Percentiles rank a stretch among this genome's conserved stretches.
These are phyloP conservation scores for Poeciliopsis turrubarensis DNA, from an alignment of 2,113 vertebrate species.

Conservation along the genomic window DNA sequence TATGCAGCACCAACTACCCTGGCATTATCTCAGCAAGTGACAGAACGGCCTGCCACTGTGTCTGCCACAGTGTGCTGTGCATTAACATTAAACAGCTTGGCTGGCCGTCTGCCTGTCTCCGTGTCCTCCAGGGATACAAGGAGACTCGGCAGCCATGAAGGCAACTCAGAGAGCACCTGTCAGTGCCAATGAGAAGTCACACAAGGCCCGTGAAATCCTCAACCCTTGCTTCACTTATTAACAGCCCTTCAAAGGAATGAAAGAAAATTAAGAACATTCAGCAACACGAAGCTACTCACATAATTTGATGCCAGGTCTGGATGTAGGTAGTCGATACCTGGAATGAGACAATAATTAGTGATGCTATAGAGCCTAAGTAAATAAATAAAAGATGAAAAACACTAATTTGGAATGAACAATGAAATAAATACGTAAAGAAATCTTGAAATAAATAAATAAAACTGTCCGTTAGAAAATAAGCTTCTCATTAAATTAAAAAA, in stretches of 20 bases:
- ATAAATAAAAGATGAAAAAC: background rate
- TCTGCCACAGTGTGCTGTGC: slow-evolving; percentile 58
- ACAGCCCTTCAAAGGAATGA: slow-evolving; percentile 22
- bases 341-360: slow-evolving; percentile 55
- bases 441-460: too few relatives aligned
- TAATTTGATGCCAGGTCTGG: slow-evolving; percentile 95
- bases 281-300: slow-evolving; percentile 82
- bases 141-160: slow-evolving; percentile 65
- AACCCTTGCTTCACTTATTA: slow-evolving; percentile 31
- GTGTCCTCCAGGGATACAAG: slow-evolving; percentile 65
- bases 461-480: too few relatives aligned
- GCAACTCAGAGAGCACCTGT: slow-evolving; percentile 65
- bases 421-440: too few relatives aligned
- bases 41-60: slow-evolving; percentile 71
- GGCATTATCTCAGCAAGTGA: slow-evolving; percentile 74
- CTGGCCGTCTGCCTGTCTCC: slow-evolving; percentile 63
- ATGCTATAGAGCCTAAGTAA: slow-evolving; percentile 1
- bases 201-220: slow-evolving; percentile 34
- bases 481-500: too few relatives aligned
- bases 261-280: slow-evolving; percentile 29
- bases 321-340: slow-evolving; percentile 97
- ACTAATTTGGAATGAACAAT: too few relatives aligned
- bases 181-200: slow-evolving; percentile 46
- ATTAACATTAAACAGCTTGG: slow-evolving; percentile 78
- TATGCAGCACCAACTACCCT: slow-evolving; percentile 72